Base-by-base conservation (phyloP, 2,113 vertebrate genomes). In the Enhydra lutris region DNA sequence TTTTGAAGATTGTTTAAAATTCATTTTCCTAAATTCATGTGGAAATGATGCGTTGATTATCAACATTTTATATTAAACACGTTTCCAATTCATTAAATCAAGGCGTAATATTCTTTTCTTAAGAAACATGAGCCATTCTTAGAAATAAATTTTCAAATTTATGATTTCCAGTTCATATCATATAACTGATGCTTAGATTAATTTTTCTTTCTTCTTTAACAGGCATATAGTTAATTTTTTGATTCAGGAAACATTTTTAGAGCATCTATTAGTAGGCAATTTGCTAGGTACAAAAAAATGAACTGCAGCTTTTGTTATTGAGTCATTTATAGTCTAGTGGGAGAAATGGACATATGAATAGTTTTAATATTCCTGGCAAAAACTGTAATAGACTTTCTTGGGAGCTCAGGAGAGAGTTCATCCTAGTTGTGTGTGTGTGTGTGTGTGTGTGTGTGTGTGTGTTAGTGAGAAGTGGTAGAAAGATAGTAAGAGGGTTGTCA, bases 51-150 rank as follows among this genome's bases (percentile, higher is more conserved):
- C 47, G 92, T 93, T 98, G 96, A 96, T 97, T 98, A 91, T 96
- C 88, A 91, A 36, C 20, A 97, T 91, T 99, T 98, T 98, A 95
- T 98, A 99, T 98, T 98, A 99, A 99, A 99, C 90, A 34, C 85
- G 36, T 98, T 93, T 96, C 63, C 82, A 98, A 79, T 84, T 97
- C n/a, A 96, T 97, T 94, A 96, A 79, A 86, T 76, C 96, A 61
- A 93, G 20, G 82, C 90, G 89, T 96, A 79, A 90, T 96, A 89
- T 95, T 96, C 39, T 45, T 97, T 95, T 84, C 34, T 81, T 93
- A 93, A 61, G 39, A 86, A 97, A 73, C 24, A 31, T 69, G 52
- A 91, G 39, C 21, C 29, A 69, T 47, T 69, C 24, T 78, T 92
- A 94, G 61, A 85, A 93, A 88, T 65, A 61, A 67, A 95, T 93